Conservation (phyloP, 2,888 invertebrate species). For the Pseudococcus longispinus region DNA sequence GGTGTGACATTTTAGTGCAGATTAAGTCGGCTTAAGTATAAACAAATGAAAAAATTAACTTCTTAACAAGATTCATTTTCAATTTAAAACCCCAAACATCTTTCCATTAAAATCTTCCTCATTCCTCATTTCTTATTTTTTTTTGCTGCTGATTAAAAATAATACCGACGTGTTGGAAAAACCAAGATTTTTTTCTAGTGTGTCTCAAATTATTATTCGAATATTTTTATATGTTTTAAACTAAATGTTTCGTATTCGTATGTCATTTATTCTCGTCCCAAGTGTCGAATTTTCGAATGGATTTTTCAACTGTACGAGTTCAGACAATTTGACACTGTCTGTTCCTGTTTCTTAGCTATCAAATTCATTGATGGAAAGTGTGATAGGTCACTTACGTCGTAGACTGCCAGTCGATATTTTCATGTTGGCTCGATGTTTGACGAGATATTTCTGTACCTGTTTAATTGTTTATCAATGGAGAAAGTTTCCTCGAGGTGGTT, state of each 20-base stretch:
- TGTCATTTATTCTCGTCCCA: neutral
- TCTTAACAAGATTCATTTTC: neutral
- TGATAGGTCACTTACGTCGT: constrained; percentile 3
- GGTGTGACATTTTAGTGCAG: neutral
- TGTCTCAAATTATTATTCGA: neutral
- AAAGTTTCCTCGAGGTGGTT: no score
- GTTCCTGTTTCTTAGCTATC: neutral
- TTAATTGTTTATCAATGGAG: no score
- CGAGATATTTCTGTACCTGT: no score
- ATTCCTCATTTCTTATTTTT: neutral
- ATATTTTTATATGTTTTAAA: neutral
- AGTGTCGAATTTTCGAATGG: neutral
- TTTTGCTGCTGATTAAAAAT: neutral
- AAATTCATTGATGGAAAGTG: neutral
- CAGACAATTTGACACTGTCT: neutral
- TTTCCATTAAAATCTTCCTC: neutral
- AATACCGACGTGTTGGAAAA: neutral
- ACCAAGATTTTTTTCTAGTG: neutral
- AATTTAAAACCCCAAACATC: neutral
- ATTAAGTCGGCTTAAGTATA: neutral
- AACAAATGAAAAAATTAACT: neutral
- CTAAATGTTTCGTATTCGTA: neutral
- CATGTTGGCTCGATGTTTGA: neutral
- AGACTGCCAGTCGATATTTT: neutral
- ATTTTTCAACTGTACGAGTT: neutral